Base-by-base conservation (phyloP, 2,888 invertebrate genomes). In the Encarsia formosa region DNA sequence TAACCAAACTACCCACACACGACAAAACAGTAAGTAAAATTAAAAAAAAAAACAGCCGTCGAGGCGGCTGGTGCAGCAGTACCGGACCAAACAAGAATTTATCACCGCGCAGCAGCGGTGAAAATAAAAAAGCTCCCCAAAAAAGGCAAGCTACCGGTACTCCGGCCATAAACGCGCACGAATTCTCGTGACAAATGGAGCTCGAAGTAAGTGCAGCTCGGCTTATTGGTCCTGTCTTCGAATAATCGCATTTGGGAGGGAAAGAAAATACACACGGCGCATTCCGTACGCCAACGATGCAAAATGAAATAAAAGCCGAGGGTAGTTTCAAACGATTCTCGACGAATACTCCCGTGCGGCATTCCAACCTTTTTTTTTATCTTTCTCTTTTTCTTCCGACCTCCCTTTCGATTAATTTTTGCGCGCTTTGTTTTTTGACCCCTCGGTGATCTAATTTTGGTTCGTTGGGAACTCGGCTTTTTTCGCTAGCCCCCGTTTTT, bases 261-360 rank as follows among this genome's bases (percentile, higher is more conserved):
- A 23, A 9, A 18, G 44, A 18, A 26, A 6, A 8, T 6, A 11
- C 11, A 26, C 11, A 8, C 6, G 6, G 26, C 26, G 26, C 26
- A 26, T 6, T 11, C 4, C 26, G 15, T 9, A 22, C 11, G 45
- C 15, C 20, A 39, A 18, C 49, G 52, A 55, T 41, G 51, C 54
- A 65, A 66, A 66, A 63, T 62, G 63, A 67, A 65, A 65, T 64
- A 67, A 67, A 65, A 64, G 65, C 61, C 60, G 63, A 60, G 60
- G 64, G 64, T 65, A 63, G 63, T 67, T 64, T 65, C 65, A 65
- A 65, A 60, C 63, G 65, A 65, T 64, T 62, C 60, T 50, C 60
- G 47, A 23, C 24, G 16, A 23, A 23, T 11, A 8, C 16, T 19
- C 23, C 37, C 23, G 20, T 24, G 37, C 37, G 49, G 24, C 59